Conservation (phyloP, 2,113 vertebrate genomes). For the Serinus canaria region DNA sequence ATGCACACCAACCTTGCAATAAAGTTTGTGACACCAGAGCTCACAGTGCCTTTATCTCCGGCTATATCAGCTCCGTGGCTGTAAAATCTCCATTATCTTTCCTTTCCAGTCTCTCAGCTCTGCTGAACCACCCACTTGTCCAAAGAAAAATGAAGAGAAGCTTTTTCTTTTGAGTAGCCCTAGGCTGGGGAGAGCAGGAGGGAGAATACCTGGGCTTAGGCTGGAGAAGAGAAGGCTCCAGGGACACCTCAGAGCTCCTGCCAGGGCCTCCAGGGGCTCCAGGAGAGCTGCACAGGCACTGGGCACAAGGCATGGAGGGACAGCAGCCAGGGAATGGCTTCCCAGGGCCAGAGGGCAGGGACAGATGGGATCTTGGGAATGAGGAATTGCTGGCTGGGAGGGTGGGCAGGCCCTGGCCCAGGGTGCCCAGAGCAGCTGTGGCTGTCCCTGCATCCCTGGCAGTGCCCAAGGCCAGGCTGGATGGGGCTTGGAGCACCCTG, state of each 20-base stretch:
- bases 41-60: background rate
- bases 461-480: background rate
- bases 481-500: accelerated
- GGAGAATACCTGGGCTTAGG: background rate
- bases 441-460: background rate
- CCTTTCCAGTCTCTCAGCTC: background rate
- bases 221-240: background rate
- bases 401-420: background rate
- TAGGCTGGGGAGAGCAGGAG: background rate
- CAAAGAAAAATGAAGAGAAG: background rate
- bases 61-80: background rate
- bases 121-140: background rate
- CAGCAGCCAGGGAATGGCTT: background rate
- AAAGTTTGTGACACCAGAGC: background rate
- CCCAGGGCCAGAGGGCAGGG: background rate
- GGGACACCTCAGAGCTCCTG: accelerated
- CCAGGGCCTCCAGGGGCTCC: accelerated
- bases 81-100: slow-evolving; percentile 28
- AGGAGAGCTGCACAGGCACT: background rate
- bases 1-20: background rate
- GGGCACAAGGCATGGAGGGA: background rate
- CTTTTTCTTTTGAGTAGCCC: background rate
- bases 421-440: background rate
- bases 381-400: background rate
- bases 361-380: background rate